phyloP scores from a whole-genome alignment of 2,888 invertebrate species.

The Charanyca ferruginea region DNA sequence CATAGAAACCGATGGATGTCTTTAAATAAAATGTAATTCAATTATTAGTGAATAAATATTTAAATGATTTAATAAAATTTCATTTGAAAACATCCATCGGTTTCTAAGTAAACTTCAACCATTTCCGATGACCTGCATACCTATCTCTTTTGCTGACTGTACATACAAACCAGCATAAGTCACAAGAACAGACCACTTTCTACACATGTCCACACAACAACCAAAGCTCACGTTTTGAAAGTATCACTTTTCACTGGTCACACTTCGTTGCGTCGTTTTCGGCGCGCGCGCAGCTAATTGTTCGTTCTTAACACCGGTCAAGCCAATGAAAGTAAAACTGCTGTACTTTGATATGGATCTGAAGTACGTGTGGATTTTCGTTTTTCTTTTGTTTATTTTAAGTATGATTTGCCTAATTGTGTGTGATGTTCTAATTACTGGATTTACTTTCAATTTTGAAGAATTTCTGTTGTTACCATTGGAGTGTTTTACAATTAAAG shows the following conservation, averaged over 20 bases:
- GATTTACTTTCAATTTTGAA: not conserved
- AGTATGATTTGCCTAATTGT: not conserved
- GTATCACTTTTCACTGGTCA: slow-evolving; percentile 78
- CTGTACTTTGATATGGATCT: slow-evolving; percentile 35
- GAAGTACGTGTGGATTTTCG: slow-evolving; percentile 18
- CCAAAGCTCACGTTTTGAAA: slow-evolving; percentile 80
- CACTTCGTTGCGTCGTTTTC: slow-evolving; percentile 74
- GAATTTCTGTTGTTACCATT: not conserved
- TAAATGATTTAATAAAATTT: no score
- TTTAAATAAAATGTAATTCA: no score
- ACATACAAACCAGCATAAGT: not conserved
- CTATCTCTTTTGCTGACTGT: no score
- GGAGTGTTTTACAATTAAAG: no score
- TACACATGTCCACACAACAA: slow-evolving; percentile 33
- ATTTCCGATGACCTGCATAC: no score
- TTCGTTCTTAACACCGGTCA: slow-evolving; percentile 59
- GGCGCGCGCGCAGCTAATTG: slow-evolving; percentile 54
- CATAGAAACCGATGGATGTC: no score
- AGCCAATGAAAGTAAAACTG: slow-evolving; percentile 60
- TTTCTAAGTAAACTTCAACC: no score
- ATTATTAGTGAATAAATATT: no score
- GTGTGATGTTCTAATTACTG: not conserved
- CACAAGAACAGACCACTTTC: slow-evolving; percentile 36
- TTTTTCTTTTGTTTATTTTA: not conserved
- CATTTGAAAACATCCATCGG: no score